Percentiles rank a stretch among this genome's conserved stretches.
Evolutionary conservation across 2,888 invertebrate genomes (phyloP).

Genomic region (Drosophila kokeensis): DNA sequence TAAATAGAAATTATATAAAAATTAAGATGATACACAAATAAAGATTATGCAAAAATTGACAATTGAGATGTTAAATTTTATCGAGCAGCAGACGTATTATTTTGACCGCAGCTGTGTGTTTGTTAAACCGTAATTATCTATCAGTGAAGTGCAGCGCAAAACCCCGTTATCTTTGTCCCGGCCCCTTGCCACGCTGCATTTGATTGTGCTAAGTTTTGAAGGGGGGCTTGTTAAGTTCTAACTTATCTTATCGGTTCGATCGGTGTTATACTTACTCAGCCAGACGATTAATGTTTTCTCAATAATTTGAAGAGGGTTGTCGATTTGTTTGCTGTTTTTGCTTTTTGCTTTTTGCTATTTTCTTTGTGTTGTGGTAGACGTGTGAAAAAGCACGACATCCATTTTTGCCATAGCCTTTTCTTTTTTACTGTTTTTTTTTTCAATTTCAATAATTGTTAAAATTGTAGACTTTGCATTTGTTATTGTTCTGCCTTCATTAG

Average conservation of each 20-base stretch:
- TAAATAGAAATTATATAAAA: background rate
- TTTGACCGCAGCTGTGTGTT: background rate
- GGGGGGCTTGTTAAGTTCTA: constrained; percentile 8
- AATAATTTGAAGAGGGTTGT: constrained; percentile 20
- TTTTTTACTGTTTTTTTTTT: background rate
- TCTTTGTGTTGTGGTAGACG: constrained; percentile 68
- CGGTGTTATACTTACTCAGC: constrained; percentile 20
- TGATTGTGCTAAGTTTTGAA: background rate
- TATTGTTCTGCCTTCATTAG: constrained; percentile 29
- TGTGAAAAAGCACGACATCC: constrained; percentile 60
- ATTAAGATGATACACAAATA: background rate
- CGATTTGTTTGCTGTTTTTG: constrained; percentile 18
- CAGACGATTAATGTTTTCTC: constrained; percentile 49
- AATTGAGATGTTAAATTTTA: background rate
- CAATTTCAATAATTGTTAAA: constrained; percentile 23
- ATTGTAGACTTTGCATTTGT: constrained; percentile 48
- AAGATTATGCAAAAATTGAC: background rate
- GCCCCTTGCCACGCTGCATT: constrained; percentile 27
- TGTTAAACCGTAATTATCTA: background rate
- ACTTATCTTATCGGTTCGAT: constrained; percentile 67
- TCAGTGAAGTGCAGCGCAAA: background rate
- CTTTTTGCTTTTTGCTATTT: constrained; percentile 20
- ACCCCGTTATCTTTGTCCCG: background rate
- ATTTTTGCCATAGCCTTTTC: constrained; percentile 1
- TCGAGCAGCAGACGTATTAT: background rate